These are phyloP conservation scores for Amiota mariae DNA, from an alignment of 2,888 invertebrate species.

Conservation along the genomic window DNA sequence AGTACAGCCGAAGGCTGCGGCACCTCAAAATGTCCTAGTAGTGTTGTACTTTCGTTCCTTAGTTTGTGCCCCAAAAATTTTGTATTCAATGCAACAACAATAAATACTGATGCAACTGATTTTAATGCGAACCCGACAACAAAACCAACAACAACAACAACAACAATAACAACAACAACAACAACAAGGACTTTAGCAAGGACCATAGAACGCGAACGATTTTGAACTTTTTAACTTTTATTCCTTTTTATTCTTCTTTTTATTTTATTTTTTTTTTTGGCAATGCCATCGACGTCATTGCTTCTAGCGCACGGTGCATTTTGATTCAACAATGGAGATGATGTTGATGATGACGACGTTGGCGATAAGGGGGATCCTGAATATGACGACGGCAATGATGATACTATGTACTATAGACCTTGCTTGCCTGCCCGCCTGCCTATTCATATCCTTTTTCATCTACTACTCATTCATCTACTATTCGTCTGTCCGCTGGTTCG, in stretches of 20 bases:
- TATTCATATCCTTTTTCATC: constrained; percentile 47
- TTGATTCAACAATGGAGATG: constrained; percentile 4
- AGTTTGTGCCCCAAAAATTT: constrained; percentile 44
- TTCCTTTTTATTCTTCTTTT: neutral
- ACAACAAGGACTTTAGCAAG: constrained; percentile 34
- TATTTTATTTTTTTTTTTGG: neutral
- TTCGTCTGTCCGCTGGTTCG: constrained; percentile 5
- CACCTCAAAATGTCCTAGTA: constrained; percentile 29
- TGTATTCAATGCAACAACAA: constrained; percentile 58
- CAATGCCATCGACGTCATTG: neutral
- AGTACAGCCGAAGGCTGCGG: constrained; percentile 39
- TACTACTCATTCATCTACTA: neutral
- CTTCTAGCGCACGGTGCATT: constrained; percentile 4
- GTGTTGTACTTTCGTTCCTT: constrained; percentile 31
- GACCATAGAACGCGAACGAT: constrained; percentile 57
- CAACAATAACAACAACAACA: constrained; percentile 15
- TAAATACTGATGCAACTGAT: constrained; percentile 49
- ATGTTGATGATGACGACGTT: constrained; percentile 18
- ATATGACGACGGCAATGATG: constrained; percentile 6
- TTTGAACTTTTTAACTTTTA: constrained; percentile 15
- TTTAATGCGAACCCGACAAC: constrained; percentile 66
- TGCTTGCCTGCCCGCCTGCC: constrained; percentile 62
- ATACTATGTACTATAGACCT: constrained; percentile 46
- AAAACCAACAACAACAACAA: constrained; percentile 38
- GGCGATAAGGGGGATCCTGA: neutral